Evolutionary conservation across 37 sponge, comb jelly and placozoan species (phyloP).

Genomic region (Petrosia ficiformis): DNA sequence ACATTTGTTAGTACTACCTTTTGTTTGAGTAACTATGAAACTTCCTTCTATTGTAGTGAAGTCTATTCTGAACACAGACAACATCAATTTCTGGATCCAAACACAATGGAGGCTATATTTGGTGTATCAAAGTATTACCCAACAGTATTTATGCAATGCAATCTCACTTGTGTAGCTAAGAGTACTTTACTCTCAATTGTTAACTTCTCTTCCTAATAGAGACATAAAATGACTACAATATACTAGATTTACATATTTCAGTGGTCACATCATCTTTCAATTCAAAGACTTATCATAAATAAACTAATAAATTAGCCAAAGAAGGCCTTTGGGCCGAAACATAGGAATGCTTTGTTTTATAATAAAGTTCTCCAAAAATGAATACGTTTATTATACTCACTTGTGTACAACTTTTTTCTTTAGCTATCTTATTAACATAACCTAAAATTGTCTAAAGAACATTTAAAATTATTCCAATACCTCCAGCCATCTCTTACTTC

Average conservation of each 20-base stretch:
- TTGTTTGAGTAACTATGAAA: constrained; percentile 30
- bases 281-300: background rate
- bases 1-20: constrained; percentile 5
- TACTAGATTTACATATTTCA: background rate
- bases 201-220: constrained; percentile 49
- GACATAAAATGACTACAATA: background rate
- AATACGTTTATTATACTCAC: constrained; percentile 23
- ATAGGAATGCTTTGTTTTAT: too few species aligned
- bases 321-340: too few species aligned
- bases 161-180: constrained; percentile 39
- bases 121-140: background rate
- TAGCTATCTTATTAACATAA: constrained; percentile 31
- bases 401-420: constrained; percentile 25
- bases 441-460: constrained; percentile 32
- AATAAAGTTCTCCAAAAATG: background rate
- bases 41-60: constrained; percentile 64
- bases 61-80: constrained; percentile 62
- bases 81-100: constrained; percentile 72
- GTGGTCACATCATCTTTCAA: background rate
- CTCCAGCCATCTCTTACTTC: constrained; percentile 34
- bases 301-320: too few species aligned
- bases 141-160: background rate
- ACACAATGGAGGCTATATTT: constrained; percentile 49
- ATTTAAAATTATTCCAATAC: background rate
- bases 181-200: constrained; percentile 49